phyloP scores from a whole-genome alignment of 2,113 vertebrate genomes.

The Callithrix jacchus region DNA sequence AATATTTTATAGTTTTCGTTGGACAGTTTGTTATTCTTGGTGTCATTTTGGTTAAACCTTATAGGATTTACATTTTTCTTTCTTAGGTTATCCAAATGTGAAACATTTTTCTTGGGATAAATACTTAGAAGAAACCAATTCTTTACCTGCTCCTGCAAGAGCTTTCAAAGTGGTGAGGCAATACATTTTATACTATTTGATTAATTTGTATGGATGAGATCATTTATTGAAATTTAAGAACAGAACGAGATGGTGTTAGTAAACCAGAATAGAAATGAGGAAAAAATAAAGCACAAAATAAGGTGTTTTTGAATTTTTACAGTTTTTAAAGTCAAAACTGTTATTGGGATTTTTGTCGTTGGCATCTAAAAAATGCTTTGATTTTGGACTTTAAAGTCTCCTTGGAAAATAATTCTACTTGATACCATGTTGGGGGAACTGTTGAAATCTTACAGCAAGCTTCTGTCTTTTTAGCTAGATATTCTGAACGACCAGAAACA shows the following conservation, averaged over 20 bases:
- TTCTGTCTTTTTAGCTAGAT: background rate
- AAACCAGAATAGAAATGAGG: background rate
- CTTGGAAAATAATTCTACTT: constrained; percentile 17
- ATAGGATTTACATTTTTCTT: constrained; percentile 57
- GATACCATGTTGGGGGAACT: background rate
- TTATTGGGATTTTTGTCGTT: background rate
- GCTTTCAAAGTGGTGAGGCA: constrained; percentile 91
- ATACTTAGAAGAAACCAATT: constrained; percentile 91
- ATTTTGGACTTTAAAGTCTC: background rate
- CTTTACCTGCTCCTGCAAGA: constrained; percentile 89
- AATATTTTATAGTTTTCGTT: background rate
- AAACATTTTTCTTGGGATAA: constrained; percentile 92
- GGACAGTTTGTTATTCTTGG: background rate
- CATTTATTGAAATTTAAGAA: background rate
- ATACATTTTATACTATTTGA: background rate
- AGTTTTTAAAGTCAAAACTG: background rate
- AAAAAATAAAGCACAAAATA: background rate
- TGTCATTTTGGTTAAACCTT: background rate
- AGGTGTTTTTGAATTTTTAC: background rate
- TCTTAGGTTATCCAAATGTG: constrained; percentile 86
- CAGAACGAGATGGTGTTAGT: background rate
- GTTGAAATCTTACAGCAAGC: background rate
- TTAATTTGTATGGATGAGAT: background rate
- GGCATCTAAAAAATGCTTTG: background rate
- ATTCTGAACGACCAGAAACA: background rate